Evolutionary conservation across 2,888 invertebrate species (phyloP).

Genomic region (Chaitophorus viminalis): DNA sequence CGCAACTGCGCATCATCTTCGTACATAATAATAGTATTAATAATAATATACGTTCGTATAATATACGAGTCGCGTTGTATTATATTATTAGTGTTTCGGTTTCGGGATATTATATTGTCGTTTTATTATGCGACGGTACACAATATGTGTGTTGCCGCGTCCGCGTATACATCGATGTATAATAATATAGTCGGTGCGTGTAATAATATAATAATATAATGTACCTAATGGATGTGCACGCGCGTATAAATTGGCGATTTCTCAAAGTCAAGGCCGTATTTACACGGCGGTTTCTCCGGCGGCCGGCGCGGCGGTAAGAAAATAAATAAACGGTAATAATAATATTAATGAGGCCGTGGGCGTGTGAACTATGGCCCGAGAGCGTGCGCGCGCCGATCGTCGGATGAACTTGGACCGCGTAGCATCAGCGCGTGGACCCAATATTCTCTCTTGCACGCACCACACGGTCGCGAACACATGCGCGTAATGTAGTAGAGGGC

Average conservation of each 20-base stretch:
- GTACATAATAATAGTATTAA: background rate
- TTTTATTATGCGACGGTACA: no score
- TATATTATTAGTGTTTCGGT: no score
- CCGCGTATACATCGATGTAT: no score
- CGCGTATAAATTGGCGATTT: constrained; percentile 37
- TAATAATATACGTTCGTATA: no score
- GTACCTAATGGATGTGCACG: no score
- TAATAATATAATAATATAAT: no score
- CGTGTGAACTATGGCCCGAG: constrained; percentile 35
- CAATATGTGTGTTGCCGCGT: no score
- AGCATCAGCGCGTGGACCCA: background rate
- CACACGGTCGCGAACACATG: background rate
- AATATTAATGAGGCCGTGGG: constrained; percentile 49
- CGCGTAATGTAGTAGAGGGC: no score
- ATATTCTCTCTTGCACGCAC: no score
- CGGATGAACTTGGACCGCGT: background rate
- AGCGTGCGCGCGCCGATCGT: background rate
- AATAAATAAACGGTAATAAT: background rate
- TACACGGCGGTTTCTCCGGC: background rate
- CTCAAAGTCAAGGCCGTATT: constrained; percentile 42
- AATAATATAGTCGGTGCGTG: no score
- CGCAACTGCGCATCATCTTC: background rate
- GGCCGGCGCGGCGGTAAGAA: background rate
- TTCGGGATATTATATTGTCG: no score
- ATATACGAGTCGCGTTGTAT: no score